Percentiles rank a stretch among this genome's conserved stretches.
phyloP scores from a whole-genome alignment of 2,888 invertebrate species.

The Netelia fuscicornis region DNA sequence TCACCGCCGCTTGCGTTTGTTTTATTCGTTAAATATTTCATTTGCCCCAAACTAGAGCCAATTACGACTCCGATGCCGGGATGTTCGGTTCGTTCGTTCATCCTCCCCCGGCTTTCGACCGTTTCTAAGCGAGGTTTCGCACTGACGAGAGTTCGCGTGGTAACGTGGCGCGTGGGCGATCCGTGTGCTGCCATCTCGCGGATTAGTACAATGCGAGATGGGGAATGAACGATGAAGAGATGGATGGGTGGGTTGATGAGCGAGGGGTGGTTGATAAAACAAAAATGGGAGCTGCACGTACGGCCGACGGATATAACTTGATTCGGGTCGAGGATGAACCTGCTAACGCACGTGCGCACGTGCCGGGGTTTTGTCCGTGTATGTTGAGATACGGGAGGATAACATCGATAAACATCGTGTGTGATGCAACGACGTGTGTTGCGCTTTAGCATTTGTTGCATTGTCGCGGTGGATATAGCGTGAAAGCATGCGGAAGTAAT shows the following conservation, averaged over 20 bases:
- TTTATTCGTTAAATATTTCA: conserved; percentile 85
- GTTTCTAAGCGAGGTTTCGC: background rate
- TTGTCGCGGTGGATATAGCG: no score
- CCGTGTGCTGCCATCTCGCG: background rate
- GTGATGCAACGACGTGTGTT: conserved; percentile 9
- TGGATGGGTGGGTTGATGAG: conserved; percentile 42
- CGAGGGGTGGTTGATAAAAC: conserved; percentile 15
- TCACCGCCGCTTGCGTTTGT: conserved; percentile 83
- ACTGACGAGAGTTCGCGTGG: background rate
- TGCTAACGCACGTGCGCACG: conserved; percentile 47
- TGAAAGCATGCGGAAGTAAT: no score
- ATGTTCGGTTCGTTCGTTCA: conserved; percentile 57
- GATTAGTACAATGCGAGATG: background rate
- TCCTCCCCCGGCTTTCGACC: conserved; percentile 18
- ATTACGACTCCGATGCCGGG: conserved; percentile 74
- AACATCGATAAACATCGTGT: background rate
- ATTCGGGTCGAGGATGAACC: conserved; percentile 56
- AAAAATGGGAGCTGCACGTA: conserved; percentile 47
- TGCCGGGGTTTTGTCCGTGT: conserved; percentile 3
- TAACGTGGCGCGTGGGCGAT: background rate
- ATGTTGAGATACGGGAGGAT: conserved; percentile 25
- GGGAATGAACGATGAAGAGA: conserved; percentile 47
- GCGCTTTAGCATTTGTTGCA: background rate
- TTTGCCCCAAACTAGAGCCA: conserved; percentile 82
- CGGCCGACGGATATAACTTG: conserved; percentile 32